Base-by-base conservation (phyloP, 2,113 vertebrate species). In the Mionectes macconnelli region DNA sequence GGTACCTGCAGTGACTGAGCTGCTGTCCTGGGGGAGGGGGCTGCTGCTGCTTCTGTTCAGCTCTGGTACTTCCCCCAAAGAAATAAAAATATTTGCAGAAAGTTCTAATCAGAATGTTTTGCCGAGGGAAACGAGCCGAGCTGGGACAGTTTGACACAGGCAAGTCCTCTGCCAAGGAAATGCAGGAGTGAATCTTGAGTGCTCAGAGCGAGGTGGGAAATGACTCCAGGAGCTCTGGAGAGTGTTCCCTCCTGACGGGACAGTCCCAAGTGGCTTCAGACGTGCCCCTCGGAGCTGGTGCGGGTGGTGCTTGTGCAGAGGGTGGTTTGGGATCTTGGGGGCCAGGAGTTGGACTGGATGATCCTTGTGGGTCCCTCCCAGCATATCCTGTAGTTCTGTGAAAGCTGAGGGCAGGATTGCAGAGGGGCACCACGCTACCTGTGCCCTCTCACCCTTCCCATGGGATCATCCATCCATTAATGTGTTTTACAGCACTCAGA, bases 361-460 rank as follows among this genome's bases (percentile, higher is more conserved):
- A 28, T 52, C 14, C 50, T 52, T 28, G 25, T 52, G 50, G 14
- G 25, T 52, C 50, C 25, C 25, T 52, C 8, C 50, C 25, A 52
- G 50, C 50, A 52, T 28, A 52, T 28, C 25, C 50, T 28, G 50
- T 52, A 14, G 28, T 52, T 52, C 50, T 52, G 50, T 52, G 25
- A 8, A 8, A 20, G 35, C 21, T 7, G 0, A 4, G 3, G 57
- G 3, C 42, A 10, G 30, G 33, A 7, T 16, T 44, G 78, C 2
- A 2, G 5, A 21, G 2, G 1, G 73, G 20, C 21, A 2, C 24
- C 0, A 0, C 0, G 0, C 47, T 35, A 33, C 56, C 47, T 12
- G 25, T 4, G 0, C 23, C 4, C 64, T 25, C 45, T 25, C 45
- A 0, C 20, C 17, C 79, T 77, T 57, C 33, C 44, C 8, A 0